Evolutionary conservation across 1,140 invertebrate genomes (phyloP).

Genomic region (Coenobita brevimanus): DNA sequence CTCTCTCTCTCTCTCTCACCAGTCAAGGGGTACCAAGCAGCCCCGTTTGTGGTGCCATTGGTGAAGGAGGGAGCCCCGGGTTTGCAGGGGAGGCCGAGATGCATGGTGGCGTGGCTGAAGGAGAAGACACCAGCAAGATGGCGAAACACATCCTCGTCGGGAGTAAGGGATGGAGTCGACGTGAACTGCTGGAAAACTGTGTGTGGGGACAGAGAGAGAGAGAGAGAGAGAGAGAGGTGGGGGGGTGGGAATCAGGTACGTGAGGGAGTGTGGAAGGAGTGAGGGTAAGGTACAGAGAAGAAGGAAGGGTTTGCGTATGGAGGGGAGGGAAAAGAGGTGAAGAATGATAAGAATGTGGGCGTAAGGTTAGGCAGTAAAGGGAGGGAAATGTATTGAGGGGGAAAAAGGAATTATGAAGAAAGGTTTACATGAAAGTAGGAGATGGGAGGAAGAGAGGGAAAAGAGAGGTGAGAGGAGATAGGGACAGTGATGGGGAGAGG

Average conservation of each 20-base stretch:
- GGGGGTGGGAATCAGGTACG: not conserved
- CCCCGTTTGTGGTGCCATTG: slow-evolving; percentile 93
- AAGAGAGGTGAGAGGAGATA: too few relatives aligned
- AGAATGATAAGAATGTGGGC: too few relatives aligned
- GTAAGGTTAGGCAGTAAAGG: too few relatives aligned
- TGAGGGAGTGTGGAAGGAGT: not conserved
- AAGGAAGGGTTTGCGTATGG: too few relatives aligned
- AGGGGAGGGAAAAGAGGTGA: too few relatives aligned
- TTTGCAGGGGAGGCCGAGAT: slow-evolving; percentile 85
- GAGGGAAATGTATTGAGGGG: too few relatives aligned
- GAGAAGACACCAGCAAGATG: slow-evolving; percentile 92
- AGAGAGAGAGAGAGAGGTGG: not conserved
- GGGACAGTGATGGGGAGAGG: too few relatives aligned
- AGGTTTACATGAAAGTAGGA: too few relatives aligned
- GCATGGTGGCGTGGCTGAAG: slow-evolving; percentile 84
- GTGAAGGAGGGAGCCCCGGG: slow-evolving; percentile 81
- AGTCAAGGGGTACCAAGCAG: slow-evolving; percentile 92
- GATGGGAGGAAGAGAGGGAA: too few relatives aligned
- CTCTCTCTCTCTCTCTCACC: too few relatives aligned
- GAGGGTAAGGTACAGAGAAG: not conserved
- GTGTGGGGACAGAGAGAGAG: not conserved
- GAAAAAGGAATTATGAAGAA: too few relatives aligned
- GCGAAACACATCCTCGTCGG: slow-evolving; percentile 95
- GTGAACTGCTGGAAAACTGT: slow-evolving; percentile 70
- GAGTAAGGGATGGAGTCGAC: slow-evolving; percentile 80